Conservation (phyloP, 1,140 invertebrate species). For the Papilio polytes region DNA sequence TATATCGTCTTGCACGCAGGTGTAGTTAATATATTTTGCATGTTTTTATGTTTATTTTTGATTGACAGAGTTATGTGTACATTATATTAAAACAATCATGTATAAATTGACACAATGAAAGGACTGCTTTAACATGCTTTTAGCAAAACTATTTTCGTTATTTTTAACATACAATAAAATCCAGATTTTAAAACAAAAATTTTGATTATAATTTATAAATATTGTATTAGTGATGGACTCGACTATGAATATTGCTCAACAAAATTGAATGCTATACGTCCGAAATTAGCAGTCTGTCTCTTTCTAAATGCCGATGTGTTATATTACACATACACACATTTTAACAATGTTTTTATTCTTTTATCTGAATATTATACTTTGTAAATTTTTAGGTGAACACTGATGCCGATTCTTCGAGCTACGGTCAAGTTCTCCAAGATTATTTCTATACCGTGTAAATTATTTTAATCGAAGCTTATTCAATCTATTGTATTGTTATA, state of each 20-base stretch:
- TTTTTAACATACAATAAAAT: background rate
- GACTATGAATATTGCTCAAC: background rate
- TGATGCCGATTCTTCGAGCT: constrained; percentile 31
- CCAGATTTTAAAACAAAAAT: background rate
- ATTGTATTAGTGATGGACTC: background rate
- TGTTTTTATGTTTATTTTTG: background rate
- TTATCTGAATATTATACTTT: constrained; percentile 28
- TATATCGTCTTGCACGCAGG: background rate
- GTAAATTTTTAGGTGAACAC: constrained; percentile 40
- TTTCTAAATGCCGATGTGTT: background rate
- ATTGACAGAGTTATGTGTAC: background rate
- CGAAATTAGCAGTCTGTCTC: background rate
- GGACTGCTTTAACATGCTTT: background rate
- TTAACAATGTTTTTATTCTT: background rate
- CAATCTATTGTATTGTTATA: constrained; percentile 51
- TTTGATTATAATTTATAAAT: background rate
- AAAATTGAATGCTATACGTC: background rate
- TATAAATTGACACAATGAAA: background rate
- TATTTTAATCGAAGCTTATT: constrained; percentile 49
- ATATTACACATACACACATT: background rate
- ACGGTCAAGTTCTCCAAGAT: constrained; percentile 35
- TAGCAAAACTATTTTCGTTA: background rate
- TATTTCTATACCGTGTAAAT: constrained; percentile 41
- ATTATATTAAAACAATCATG: background rate
- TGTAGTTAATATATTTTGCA: background rate